These are phyloP conservation scores for Solenopsis invicta DNA, from an alignment of 1,140 invertebrate species.

Conservation along the genomic window DNA sequence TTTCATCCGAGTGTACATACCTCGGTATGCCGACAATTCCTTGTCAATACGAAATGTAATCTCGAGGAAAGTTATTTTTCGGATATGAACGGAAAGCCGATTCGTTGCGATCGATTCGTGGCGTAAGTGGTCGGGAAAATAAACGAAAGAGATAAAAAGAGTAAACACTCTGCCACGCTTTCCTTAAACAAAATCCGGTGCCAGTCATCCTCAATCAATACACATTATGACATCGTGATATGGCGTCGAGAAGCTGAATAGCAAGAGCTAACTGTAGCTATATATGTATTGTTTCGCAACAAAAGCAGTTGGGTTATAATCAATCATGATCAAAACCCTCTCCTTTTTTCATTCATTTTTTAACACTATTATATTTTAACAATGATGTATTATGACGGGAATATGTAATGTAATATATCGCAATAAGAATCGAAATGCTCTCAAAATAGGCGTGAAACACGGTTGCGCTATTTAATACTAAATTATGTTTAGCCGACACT, in stretches of 20 bases:
- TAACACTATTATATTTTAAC: slow-evolving; percentile 9
- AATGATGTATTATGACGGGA: background rate
- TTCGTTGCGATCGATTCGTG: background rate
- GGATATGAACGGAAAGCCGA: background rate
- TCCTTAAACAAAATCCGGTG: background rate
- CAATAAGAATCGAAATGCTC: too few relatives aligned
- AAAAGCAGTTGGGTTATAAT: background rate
- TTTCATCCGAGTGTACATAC: background rate
- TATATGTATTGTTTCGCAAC: background rate
- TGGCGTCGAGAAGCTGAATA: background rate
- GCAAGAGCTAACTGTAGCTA: background rate
- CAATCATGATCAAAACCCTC: background rate
- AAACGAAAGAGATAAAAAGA: background rate
- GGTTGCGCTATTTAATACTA: slow-evolving; percentile 4
- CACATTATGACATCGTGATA: too few relatives aligned
- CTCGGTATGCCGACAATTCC: too few relatives aligned
- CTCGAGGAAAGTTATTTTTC: background rate
- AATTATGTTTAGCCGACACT: background rate
- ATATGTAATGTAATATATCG: too few relatives aligned
- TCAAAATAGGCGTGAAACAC: too few relatives aligned
- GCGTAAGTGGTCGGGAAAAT: background rate
- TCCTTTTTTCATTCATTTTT: background rate
- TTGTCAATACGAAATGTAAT: background rate
- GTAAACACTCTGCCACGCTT: background rate
- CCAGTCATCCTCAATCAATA: slow-evolving; percentile 1